Evolutionary conservation across 92 coral and sea anemone species (phyloP).

Genomic region (Umimayanthus kanabou): DNA sequence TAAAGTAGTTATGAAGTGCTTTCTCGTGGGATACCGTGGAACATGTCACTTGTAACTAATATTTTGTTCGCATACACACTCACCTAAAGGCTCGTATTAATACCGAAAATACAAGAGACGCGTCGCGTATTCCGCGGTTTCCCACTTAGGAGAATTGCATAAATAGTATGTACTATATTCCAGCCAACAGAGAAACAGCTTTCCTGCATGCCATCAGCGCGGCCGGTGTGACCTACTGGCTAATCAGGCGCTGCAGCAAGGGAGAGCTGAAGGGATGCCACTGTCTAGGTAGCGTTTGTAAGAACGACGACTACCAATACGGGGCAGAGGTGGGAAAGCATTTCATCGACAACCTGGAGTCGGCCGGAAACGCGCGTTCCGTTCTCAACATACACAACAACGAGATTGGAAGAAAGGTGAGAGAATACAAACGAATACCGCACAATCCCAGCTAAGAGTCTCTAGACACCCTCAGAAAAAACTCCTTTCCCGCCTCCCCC

Average conservation of each 20-base stretch:
- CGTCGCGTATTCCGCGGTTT: no score
- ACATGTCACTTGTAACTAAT: no score
- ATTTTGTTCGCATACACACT: no score
- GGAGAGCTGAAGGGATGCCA: conserved; percentile 1
- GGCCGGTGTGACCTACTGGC: conserved; percentile 16
- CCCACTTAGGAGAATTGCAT: no score
- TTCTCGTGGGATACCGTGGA: no score
- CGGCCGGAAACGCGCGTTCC: conserved; percentile 21
- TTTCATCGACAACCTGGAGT: conserved; percentile 49
- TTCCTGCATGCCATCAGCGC: conserved; percentile 23
- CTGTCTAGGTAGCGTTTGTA: neutral
- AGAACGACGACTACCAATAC: conserved; percentile 34
- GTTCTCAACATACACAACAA: conserved; percentile 45
- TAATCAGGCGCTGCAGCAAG: neutral
- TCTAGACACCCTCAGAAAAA: no score
- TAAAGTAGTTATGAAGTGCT: no score
- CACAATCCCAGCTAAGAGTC: no score
- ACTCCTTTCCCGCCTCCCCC: no score
- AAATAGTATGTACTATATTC: neutral
- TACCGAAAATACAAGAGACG: no score
- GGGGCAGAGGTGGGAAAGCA: conserved; percentile 44
- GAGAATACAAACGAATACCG: neutral
- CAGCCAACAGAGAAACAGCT: conserved; percentile 38
- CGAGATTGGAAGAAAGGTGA: conserved; percentile 51
- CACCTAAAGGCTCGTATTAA: no score